Evolutionary conservation across 2,113 vertebrate species (phyloP).

Genomic region (Phaethornis superciliosus): DNA sequence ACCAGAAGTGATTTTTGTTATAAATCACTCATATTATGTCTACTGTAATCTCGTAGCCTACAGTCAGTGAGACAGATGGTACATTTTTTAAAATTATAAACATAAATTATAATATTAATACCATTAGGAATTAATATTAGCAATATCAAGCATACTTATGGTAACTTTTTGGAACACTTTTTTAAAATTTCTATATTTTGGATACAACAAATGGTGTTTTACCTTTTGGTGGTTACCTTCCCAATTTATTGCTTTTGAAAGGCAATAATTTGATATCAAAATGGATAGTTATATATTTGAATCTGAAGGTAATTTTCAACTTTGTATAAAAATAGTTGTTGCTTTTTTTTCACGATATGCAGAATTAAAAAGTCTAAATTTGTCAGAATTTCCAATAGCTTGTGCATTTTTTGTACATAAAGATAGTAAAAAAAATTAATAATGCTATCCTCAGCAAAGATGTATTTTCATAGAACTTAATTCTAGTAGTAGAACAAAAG

Average conservation of each 20-base stretch:
- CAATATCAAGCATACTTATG: conserved; percentile 57
- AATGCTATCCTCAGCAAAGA: not conserved
- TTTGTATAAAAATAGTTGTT: not conserved
- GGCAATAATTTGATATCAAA: not conserved
- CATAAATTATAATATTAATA: conserved; percentile 68
- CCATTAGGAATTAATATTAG: conserved; percentile 55
- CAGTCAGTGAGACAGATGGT: conserved; percentile 59
- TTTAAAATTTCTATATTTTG: conserved; percentile 14
- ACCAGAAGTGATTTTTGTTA: conserved; percentile 51
- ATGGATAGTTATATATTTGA: not conserved
- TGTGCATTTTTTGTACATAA: not conserved
- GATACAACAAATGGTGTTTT: not conserved
- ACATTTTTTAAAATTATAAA: conserved; percentile 69
- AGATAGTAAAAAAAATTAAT: not conserved
- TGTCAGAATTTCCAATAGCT: not conserved
- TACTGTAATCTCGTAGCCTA: conserved; percentile 48
- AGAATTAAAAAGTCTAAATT: not conserved
- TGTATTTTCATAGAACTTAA: not conserved
- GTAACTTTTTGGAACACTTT: conserved; percentile 55
- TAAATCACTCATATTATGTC: conserved; percentile 49
- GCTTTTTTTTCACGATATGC: not conserved
- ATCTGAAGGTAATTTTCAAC: not conserved
- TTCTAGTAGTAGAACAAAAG: not conserved
- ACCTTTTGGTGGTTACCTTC: not conserved
- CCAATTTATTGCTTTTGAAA: not conserved